Evolutionary conservation across 2,113 vertebrate genomes (phyloP), one percentile per base, ranked within the genome.

Genomic region (Galeopterus variegatus): DNA sequence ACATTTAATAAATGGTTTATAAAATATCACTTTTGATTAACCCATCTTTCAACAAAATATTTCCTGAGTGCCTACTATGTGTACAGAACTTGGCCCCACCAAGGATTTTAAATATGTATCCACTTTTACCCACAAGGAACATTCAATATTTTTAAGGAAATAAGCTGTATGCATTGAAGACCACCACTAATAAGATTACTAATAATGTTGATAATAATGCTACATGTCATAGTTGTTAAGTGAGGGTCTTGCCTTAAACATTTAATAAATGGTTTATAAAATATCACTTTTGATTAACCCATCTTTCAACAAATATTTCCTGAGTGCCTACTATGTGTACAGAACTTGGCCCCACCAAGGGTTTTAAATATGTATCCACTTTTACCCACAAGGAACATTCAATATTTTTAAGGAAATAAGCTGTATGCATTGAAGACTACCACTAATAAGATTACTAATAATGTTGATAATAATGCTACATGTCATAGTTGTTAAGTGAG

Each of bases 221-320:
- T 52, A 76, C 21, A 48, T 45, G 69, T 36, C 31, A 24, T 28
- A 70, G 69, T 28, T 88, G 19, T 13, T 85, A 62, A 88, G 52
- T 65, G 48, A 84, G 9, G n/a, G n/a, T n/a, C n/a, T n/a, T n/a
- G n/a, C n/a, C n/a, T n/a, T n/a, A 65, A 76, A 36, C 11, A 77
- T 81, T 88, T 92, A 87, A 58, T 86, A 89, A 77, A 60, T 87
- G n/a, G 3, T 65, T 83, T 96, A 80, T 80, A 90, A 86, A 79
- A n/a, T 80, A 80, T 67, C 14, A 3, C 13, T 28, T 88, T 75
- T 90, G 31, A 75, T 85, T 36, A 41, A 50, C 91, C 50, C n/a
- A 31, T 82, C 31, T 41, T 58, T 8, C 23, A 56, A 36, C 10
- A 95, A 77, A 50, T 77, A 65, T 91, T 89, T 88, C 45, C 36